phyloP scores from a whole-genome alignment of 1,140 invertebrate species.

The Lepidotrigona ventralis region DNA sequence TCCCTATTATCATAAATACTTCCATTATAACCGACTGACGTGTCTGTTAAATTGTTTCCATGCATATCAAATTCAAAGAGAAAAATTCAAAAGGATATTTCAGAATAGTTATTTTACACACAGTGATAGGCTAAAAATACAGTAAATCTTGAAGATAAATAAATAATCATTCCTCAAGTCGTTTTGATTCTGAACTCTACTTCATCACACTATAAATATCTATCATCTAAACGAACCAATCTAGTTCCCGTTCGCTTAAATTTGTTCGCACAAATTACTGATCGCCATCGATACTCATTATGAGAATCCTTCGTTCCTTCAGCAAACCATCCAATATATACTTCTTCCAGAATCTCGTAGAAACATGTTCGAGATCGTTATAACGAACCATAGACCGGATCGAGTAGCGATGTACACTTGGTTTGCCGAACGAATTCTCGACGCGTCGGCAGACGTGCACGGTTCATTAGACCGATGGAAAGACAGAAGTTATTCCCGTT shows the following conservation, averaged over 20 bases:
- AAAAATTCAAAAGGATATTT: too few species aligned
- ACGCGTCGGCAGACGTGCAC: neutral
- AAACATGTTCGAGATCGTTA: neutral
- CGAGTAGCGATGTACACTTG: neutral
- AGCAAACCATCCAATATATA: neutral
- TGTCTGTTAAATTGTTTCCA: too few species aligned
- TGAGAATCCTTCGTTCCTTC: neutral
- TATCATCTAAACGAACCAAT: neutral
- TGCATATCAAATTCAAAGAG: too few species aligned
- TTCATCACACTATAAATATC: too few species aligned
- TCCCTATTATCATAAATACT: too few species aligned
- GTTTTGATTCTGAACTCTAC: too few species aligned
- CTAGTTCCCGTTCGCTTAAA: neutral
- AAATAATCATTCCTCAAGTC: too few species aligned
- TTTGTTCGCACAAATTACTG: neutral
- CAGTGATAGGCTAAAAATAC: too few species aligned
- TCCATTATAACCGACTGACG: too few species aligned
- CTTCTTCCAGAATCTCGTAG: neutral
- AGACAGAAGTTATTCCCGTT: slow-evolving; percentile 43
- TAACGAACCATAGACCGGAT: neutral
- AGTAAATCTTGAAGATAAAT: too few species aligned
- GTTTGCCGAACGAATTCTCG: slow-evolving; percentile 53
- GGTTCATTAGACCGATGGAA: slow-evolving; percentile 33
- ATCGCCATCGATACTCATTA: neutral
- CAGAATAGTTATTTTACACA: too few species aligned